Conservation (phyloP, 2,888 invertebrate genomes). For the Cantharis rufa region DNA sequence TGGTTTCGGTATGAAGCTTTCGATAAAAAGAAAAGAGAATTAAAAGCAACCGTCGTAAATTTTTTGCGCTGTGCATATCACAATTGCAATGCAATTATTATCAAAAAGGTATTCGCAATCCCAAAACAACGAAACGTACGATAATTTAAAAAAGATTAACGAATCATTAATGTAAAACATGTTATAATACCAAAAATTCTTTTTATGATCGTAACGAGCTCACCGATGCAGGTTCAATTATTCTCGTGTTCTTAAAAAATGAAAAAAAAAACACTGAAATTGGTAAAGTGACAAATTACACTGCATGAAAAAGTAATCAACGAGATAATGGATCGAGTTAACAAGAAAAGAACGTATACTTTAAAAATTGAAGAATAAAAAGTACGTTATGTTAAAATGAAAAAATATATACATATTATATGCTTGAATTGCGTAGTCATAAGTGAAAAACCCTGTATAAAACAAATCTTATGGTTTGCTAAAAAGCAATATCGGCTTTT, state of each 20-base stretch:
- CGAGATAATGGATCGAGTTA: not conserved
- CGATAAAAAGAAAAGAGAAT: not conserved
- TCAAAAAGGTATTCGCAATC: constrained; percentile 1
- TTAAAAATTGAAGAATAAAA: not conserved
- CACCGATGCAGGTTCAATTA: not conserved
- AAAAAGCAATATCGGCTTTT: not conserved
- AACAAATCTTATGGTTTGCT: not conserved
- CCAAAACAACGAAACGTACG: constrained; percentile 6
- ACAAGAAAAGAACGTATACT: not conserved
- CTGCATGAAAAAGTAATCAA: not conserved
- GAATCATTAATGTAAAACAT: constrained; percentile 1
- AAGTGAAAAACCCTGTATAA: not conserved
- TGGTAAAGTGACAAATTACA: not conserved
- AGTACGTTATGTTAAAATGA: not conserved
- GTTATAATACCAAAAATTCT: constrained; percentile 3
- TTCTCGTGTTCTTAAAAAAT: not conserved
- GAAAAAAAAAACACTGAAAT: not conserved
- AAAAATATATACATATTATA: not conserved
- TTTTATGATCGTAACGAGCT: not conserved
- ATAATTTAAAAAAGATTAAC: constrained; percentile 21
- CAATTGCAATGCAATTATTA: not conserved
- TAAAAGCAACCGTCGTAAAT: not conserved
- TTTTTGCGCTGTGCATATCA: not conserved
- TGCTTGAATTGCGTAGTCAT: not conserved
- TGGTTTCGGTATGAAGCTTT: not conserved